These are phyloP conservation scores for Euphonia xanthogaster DNA, from an alignment of 2,797 vertebrate genomes.

Conservation along the genomic window DNA sequence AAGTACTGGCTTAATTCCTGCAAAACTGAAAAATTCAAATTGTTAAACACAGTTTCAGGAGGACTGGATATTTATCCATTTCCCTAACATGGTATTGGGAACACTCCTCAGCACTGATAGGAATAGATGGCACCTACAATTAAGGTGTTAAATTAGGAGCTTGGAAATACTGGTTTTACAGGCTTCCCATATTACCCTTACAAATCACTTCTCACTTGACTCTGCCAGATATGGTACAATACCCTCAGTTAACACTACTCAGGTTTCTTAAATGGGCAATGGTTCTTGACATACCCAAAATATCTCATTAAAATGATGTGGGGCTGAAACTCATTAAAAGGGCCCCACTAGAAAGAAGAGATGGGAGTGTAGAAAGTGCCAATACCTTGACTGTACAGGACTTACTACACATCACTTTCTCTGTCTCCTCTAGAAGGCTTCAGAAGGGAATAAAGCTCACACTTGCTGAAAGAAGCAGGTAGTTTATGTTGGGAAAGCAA, in stretches of 20 bases:
- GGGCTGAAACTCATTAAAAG: not conserved
- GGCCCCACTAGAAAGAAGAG: not conserved
- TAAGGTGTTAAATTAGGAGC: not conserved
- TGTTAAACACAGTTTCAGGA: not conserved
- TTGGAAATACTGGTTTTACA: conserved; percentile 39
- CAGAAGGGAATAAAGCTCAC: not conserved
- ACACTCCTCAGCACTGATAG: not conserved
- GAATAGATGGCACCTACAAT: not conserved
- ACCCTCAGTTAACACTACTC: not conserved
- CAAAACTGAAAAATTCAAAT: not conserved
- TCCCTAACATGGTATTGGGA: not conserved
- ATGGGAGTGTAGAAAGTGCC: not conserved
- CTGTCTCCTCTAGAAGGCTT: not conserved
- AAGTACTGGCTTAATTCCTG: not conserved
- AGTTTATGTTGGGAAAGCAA: not conserved
- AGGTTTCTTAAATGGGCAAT: not conserved
- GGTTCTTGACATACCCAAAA: not conserved
- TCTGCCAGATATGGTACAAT: not conserved
- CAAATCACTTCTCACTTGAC: not conserved
- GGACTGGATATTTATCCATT: not conserved
- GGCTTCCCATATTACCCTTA: not conserved
- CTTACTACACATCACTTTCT: not conserved
- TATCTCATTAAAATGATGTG: not conserved
- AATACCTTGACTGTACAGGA: not conserved
- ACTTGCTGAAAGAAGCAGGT: not conserved